phyloP scores from a whole-genome alignment of 2,113 vertebrate genomes.

The Hiodon tergisus region DNA sequence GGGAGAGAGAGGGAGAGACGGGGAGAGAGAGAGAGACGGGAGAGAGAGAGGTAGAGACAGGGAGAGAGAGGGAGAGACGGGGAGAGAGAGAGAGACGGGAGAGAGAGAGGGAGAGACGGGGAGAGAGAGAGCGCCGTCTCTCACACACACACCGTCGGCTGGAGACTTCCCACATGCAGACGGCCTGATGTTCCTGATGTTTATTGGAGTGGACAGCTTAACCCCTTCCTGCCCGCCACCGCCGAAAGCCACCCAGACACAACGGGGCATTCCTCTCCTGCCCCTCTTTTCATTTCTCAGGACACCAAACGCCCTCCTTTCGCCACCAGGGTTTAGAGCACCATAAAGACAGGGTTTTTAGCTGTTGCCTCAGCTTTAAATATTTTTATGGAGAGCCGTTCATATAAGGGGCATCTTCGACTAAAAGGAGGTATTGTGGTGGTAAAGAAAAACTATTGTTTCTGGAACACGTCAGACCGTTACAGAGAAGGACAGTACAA shows the following conservation, averaged over 20 bases:
- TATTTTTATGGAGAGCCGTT: conserved; percentile 30
- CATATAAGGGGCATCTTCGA: conserved; percentile 15
- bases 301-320: conserved; percentile 8
- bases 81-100: conserved; percentile 28
- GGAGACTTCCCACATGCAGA: not conserved
- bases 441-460: conserved; percentile 30
- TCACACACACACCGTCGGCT: conserved; percentile 31
- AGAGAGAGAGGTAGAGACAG: conserved; percentile 37
- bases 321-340: conserved; percentile 32
- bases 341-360: conserved; percentile 38
- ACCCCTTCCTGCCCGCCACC: conserved; percentile 34
- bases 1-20: too few species aligned
- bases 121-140: conserved; percentile 11
- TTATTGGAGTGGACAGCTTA: conserved; percentile 47
- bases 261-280: not conserved
- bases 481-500: too few species aligned
- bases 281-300: not conserved
- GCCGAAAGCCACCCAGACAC: not conserved
- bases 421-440: not conserved
- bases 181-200: conserved; percentile 19
- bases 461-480: too few species aligned
- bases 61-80: conserved; percentile 44
- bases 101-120: conserved; percentile 14
- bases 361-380: conserved; percentile 29
- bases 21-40: too few species aligned